Evolutionary conservation across 2,888 invertebrate genomes (phyloP).

Genomic region (Meiosimyza decipiens): DNA sequence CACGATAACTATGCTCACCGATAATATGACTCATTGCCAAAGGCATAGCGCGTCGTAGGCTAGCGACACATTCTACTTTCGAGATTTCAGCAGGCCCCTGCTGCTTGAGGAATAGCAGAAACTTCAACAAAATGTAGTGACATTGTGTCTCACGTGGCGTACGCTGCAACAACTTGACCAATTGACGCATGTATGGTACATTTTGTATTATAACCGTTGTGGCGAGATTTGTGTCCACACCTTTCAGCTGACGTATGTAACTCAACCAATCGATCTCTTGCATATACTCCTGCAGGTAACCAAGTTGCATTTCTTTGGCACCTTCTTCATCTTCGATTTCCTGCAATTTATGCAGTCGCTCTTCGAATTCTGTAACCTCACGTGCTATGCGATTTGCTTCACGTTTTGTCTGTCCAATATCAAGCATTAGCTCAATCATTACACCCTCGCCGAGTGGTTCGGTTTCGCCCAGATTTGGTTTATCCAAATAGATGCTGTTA

Average conservation of each 20-base stretch:
- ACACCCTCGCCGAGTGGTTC: constrained; percentile 55
- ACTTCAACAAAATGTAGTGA: constrained; percentile 61
- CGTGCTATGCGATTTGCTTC: constrained; percentile 58
- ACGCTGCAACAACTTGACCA: constrained; percentile 52
- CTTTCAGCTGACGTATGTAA: constrained; percentile 53
- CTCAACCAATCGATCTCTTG: constrained; percentile 58
- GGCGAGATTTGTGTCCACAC: constrained; percentile 47
- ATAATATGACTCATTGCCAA: constrained; percentile 58
- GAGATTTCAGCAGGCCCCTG: constrained; percentile 59
- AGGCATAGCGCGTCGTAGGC: constrained; percentile 60
- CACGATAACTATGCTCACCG: constrained; percentile 54
- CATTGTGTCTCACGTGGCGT: constrained; percentile 52
- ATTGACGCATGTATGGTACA: constrained; percentile 55
- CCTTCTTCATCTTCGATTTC: constrained; percentile 59
- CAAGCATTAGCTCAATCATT: constrained; percentile 57
- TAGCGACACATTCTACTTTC: constrained; percentile 56
- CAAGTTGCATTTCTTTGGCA: constrained; percentile 59
- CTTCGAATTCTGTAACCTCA: constrained; percentile 56
- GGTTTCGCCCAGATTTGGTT: constrained; percentile 55
- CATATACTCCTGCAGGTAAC: constrained; percentile 57
- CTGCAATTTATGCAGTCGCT: constrained; percentile 54
- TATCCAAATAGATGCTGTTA: constrained; percentile 60
- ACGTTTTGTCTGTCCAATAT: constrained; percentile 57
- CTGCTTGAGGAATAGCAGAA: constrained; percentile 56
- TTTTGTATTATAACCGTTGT: constrained; percentile 61